Conservation (phyloP, 2,888 invertebrate species). For the Oasisia sp. region DNA sequence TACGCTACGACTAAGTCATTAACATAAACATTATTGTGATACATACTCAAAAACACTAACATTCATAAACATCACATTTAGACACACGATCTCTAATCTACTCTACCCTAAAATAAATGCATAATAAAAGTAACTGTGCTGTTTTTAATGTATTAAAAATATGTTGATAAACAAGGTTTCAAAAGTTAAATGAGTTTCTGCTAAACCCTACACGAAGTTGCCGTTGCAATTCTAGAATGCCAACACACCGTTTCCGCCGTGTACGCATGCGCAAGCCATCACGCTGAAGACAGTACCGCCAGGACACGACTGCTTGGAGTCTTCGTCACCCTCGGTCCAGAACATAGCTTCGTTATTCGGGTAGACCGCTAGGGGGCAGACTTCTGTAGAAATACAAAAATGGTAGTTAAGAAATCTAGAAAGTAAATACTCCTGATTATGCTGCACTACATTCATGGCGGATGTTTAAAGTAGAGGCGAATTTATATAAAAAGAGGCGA, state of each 20-base stretch:
- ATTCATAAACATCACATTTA: too few species aligned
- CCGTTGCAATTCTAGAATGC: background rate
- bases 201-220: background rate
- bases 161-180: background rate
- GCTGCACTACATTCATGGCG: too few species aligned
- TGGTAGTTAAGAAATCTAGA: background rate
- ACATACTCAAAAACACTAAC: too few species aligned
- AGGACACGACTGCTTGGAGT: background rate
- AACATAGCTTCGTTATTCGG: background rate
- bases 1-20: too few species aligned
- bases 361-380: constrained; percentile 4
- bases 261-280: background rate
- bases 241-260: background rate
- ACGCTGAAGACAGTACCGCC: background rate
- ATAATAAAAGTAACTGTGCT: too few species aligned
- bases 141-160: too few species aligned
- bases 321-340: background rate
- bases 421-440: too few species aligned
- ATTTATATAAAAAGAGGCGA: too few species aligned
- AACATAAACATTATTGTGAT: too few species aligned
- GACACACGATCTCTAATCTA: too few species aligned
- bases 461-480: too few species aligned
- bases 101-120: too few species aligned
- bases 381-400: background rate
- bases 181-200: background rate